phyloP scores from a whole-genome alignment of 2,888 invertebrate genomes.

The Fragum sueziense region DNA sequence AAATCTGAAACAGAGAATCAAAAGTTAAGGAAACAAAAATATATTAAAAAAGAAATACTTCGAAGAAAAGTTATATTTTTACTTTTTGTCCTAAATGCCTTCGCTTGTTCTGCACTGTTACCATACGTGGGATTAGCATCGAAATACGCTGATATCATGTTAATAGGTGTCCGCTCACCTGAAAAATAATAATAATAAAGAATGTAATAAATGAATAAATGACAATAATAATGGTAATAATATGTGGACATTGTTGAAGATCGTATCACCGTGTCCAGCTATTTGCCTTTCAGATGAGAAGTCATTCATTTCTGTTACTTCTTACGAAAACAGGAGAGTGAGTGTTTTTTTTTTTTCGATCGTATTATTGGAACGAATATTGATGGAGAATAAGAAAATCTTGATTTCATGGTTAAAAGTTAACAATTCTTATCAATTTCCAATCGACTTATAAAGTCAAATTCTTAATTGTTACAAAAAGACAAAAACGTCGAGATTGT shows the following conservation, averaged over 20 bases:
- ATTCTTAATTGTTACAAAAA: not conserved
- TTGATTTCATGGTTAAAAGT: not conserved
- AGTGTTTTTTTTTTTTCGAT: not conserved
- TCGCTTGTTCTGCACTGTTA: slow-evolving; percentile 6
- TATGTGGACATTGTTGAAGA: no score
- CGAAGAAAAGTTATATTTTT: no score
- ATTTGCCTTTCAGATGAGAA: no score
- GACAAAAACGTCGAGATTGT: not conserved
- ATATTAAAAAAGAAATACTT: no score
- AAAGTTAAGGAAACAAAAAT: no score
- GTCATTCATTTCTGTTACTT: no score
- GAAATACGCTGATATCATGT: slow-evolving; percentile 7
- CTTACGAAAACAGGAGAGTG: no score
- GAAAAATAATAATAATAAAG: no score
- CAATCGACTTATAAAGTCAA: not conserved
- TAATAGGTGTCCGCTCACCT: slow-evolving; percentile 7
- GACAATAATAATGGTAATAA: no score
- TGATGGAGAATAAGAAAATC: not conserved
- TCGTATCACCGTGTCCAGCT: no score
- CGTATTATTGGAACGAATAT: not conserved
- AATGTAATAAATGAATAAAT: no score
- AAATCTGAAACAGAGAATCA: no score
- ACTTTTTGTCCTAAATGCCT: not conserved
- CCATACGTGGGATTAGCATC: slow-evolving; percentile 19
- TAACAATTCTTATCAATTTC: not conserved